Conservation (phyloP, 2,113 vertebrate genomes). For the Larimichthys polyactis region DNA sequence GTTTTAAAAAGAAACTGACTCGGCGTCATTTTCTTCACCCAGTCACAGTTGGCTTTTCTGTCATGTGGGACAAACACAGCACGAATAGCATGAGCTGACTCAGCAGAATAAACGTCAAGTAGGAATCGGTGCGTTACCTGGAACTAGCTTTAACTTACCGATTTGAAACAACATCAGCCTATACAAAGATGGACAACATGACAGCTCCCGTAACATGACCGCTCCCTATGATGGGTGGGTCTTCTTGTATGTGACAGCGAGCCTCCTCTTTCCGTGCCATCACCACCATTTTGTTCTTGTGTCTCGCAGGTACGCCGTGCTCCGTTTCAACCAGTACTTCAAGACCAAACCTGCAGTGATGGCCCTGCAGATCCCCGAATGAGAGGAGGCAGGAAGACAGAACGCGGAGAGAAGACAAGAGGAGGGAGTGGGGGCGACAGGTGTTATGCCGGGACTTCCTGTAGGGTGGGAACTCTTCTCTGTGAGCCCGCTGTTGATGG, state of each 20-base stretch:
- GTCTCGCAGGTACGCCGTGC: slow-evolving; percentile 90
- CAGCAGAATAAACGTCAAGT: too few species aligned
- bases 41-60: too few species aligned
- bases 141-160: not conserved
- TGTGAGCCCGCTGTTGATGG: slow-evolving; percentile 27
- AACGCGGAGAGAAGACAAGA: slow-evolving; percentile 37
- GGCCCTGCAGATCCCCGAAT: slow-evolving; percentile 90
- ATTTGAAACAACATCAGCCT: too few species aligned
- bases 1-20: not conserved
- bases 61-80: too few species aligned
- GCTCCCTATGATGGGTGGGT: too few species aligned
- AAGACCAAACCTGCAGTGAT: slow-evolving; percentile 93
- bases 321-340: slow-evolving; percentile 97
- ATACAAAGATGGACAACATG: too few species aligned
- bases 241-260: too few species aligned
- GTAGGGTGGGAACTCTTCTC: slow-evolving; percentile 18
- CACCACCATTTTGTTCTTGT: not conserved
- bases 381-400: slow-evolving; percentile 69
- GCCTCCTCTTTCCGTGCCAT: not conserved
- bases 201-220: too few species aligned
- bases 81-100: not conserved
- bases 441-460: slow-evolving; percentile 1
- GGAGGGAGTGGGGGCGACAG: not conserved
- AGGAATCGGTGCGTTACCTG: not conserved
- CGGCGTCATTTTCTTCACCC: not conserved